Percentiles rank a stretch among this genome's conserved stretches.
These are phyloP conservation scores for Meleagris gallopavo DNA, from an alignment of 2,113 vertebrate genomes.

Conservation along the genomic window DNA sequence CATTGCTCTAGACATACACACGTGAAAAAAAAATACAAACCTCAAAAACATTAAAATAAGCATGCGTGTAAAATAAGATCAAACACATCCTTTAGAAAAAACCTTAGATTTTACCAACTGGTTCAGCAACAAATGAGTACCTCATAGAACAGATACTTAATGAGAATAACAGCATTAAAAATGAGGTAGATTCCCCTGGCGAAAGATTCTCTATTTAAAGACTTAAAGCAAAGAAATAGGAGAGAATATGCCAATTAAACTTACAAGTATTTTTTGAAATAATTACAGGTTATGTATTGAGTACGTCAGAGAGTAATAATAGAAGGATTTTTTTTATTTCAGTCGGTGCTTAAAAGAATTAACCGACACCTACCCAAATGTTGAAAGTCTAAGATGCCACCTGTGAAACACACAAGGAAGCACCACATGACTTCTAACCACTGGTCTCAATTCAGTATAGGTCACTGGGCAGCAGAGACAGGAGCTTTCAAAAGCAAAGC, in stretches of 20 bases:
- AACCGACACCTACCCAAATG: background rate
- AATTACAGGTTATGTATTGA: background rate
- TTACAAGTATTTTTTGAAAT: background rate
- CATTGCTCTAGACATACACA: background rate
- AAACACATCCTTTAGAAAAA: background rate
- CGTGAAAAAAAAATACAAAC: background rate
- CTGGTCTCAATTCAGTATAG: fast-evolving
- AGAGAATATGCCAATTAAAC: conserved; percentile 46
- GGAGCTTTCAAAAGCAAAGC: background rate
- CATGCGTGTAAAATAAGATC: background rate
- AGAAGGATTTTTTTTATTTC: background rate
- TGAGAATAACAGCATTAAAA: conserved; percentile 1
- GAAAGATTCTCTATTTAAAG: background rate
- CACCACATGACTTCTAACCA: background rate
- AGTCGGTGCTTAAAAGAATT: background rate
- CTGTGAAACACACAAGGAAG: background rate
- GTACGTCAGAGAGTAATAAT: background rate
- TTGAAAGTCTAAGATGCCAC: background rate
- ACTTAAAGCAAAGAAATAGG: background rate
- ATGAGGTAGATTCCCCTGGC: background rate
- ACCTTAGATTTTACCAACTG: background rate
- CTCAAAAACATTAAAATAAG: background rate
- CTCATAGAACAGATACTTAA: background rate
- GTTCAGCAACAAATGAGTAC: background rate
- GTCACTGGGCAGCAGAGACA: background rate